Evolutionary conservation across 2,797 vertebrate genomes (phyloP).

Genomic region (Enteromius unitaeniatus): DNA sequence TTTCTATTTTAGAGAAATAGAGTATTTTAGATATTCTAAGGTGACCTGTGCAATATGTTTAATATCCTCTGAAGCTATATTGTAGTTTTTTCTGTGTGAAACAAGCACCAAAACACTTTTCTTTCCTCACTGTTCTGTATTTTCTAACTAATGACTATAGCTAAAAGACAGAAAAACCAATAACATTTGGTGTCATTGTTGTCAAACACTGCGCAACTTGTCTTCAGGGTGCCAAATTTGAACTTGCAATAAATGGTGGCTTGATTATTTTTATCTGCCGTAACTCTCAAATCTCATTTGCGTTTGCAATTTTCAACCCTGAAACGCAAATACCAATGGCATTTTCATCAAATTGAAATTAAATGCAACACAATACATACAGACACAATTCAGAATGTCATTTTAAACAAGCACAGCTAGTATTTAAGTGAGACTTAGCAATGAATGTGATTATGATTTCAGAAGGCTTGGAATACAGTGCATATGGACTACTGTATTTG

Average conservation of each 20-base stretch:
- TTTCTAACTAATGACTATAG: background rate
- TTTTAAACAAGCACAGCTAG: background rate
- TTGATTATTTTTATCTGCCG: background rate
- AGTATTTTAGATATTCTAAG: background rate
- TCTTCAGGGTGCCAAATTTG: slow-evolving; percentile 9
- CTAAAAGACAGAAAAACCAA: background rate
- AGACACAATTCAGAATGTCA: background rate
- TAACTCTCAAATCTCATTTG: background rate
- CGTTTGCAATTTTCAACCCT: background rate
- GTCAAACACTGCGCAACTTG: background rate
- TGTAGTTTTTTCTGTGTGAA: background rate
- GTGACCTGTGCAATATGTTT: background rate
- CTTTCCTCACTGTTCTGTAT: background rate
- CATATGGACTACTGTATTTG: background rate
- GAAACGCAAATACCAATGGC: background rate
- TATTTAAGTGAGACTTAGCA: background rate
- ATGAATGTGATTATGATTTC: background rate
- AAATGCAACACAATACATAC: background rate
- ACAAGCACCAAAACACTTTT: background rate
- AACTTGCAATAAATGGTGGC: background rate
- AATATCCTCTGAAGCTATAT: background rate
- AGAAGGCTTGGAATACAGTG: background rate
- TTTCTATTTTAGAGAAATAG: background rate
- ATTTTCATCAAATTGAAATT: background rate
- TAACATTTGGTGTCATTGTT: background rate